Evolutionary conservation across 2,113 vertebrate species (phyloP).

Genomic region (Pseudopipra pipra): DNA sequence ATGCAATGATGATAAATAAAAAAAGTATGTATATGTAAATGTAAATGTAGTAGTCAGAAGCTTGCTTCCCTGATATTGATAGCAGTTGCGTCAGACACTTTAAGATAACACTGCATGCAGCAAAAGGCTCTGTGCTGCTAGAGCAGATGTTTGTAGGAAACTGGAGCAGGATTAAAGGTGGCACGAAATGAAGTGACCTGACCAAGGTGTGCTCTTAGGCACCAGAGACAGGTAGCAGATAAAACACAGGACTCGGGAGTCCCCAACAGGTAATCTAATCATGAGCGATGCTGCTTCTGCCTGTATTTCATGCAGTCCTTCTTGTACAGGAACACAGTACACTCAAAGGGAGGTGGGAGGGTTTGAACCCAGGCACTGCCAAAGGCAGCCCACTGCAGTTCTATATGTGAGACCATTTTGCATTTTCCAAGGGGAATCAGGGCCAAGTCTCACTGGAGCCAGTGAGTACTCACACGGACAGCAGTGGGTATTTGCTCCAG

Average conservation of each 20-base stretch:
- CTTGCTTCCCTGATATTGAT: neutral
- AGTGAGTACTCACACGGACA: rapidly evolving
- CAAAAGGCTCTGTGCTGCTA: neutral
- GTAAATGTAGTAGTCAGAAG: neutral
- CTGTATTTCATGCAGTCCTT: neutral
- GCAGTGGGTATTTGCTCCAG: neutral
- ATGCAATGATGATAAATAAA: neutral
- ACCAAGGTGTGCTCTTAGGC: neutral
- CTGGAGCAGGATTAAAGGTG: neutral
- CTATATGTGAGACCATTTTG: rapidly evolving
- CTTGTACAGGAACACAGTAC: too few species aligned
- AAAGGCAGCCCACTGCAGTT: neutral
- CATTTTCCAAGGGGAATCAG: neutral
- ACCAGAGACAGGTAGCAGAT: neutral
- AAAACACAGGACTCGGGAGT: neutral
- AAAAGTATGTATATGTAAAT: neutral
- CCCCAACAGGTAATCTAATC: neutral
- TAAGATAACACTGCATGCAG: neutral
- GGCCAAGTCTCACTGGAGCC: rapidly evolving
- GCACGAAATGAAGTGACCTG: neutral
- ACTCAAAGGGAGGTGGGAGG: neutral
- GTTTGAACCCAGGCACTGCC: neutral
- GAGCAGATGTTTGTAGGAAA: neutral
- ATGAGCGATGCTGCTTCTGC: neutral
- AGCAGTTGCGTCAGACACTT: neutral